A percentile compares a stretch with the other conserved stretches of the same genome.
Conservation (phyloP, 23 tunicate genomes). For the Phallusia fumigata region DNA sequence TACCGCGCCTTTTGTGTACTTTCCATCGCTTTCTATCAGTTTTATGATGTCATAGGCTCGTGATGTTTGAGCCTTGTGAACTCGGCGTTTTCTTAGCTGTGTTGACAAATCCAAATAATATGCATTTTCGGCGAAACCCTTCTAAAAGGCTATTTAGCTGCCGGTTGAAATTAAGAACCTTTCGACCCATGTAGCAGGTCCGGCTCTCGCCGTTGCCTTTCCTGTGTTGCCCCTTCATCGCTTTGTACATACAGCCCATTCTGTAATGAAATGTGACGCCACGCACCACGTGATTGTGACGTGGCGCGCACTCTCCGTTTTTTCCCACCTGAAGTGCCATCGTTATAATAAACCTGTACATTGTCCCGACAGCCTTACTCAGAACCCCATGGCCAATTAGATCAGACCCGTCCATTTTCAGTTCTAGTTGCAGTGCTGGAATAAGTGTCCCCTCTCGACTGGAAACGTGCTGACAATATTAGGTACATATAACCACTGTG, state of each 20-base stretch:
- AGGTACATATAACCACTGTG: no score
- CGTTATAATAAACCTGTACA: slow-evolving; percentile 6
- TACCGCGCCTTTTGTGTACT: neutral
- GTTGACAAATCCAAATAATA: neutral
- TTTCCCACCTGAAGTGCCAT: slow-evolving; percentile 3
- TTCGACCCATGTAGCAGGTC: neutral
- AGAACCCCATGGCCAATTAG: no score
- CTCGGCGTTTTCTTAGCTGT: neutral
- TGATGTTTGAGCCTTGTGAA: neutral
- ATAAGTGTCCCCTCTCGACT: no score
- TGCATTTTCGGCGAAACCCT: neutral
- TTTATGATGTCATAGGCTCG: neutral
- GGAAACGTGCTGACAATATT: no score
- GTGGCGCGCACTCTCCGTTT: neutral
- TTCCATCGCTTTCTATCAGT: neutral
- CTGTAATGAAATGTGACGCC: slow-evolving; percentile 6
- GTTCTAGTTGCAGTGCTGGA: no score
- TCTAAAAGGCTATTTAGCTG: no score
- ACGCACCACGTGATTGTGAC: slow-evolving; percentile 1
- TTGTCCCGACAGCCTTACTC: neutral
- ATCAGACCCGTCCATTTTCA: no score
- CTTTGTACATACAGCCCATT: neutral
- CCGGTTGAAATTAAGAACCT: neutral
- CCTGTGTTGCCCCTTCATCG: neutral
- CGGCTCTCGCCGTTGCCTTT: neutral